These are phyloP conservation scores for Lacerta bilineata DNA, from an alignment of 2,797 vertebrate genomes.

Conservation along the genomic window DNA sequence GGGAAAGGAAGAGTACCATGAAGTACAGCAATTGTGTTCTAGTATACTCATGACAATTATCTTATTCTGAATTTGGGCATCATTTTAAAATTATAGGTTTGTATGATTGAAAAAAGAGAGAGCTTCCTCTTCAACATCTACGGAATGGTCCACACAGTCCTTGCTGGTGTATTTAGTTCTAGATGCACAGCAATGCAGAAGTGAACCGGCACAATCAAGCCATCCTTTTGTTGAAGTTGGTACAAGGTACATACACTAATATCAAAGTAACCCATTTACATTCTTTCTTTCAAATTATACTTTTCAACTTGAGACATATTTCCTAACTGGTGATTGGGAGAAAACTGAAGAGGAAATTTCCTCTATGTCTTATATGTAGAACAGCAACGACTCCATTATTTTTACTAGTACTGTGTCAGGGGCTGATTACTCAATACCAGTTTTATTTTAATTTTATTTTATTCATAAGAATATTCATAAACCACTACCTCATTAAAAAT, in stretches of 20 bases:
- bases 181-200: not conserved
- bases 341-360: not conserved
- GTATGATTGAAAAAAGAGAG: not conserved
- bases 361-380: not conserved
- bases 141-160: too few species aligned
- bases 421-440: too few species aligned
- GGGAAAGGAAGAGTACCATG: conserved; percentile 33
- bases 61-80: not conserved
- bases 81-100: conserved; percentile 27
- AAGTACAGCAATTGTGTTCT: not conserved
- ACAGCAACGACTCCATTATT: not conserved
- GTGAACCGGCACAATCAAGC: not conserved
- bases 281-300: not conserved
- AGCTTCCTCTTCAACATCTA: not conserved
- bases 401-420: not conserved
- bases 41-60: conserved; percentile 13
- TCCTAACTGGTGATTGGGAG: not conserved
- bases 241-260: too few species aligned
- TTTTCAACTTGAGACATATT: not conserved
- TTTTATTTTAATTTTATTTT: too few species aligned
- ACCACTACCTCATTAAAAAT: too few species aligned
- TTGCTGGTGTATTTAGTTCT: not conserved
- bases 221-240: not conserved
- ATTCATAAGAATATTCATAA: too few species aligned
- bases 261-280: not conserved